Base-by-base conservation (phyloP, 2,888 invertebrate genomes). In the Agrilus mali region DNA sequence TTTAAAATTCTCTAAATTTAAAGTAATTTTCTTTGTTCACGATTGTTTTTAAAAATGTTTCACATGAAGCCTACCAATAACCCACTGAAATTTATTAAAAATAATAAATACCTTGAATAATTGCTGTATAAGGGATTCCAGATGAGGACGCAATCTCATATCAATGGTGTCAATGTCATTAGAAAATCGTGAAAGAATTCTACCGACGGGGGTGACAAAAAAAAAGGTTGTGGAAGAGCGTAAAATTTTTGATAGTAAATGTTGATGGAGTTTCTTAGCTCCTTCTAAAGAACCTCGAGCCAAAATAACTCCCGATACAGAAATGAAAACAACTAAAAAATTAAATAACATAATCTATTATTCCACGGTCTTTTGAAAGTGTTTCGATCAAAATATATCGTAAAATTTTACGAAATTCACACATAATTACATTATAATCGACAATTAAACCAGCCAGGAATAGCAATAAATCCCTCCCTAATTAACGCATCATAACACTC, bases 151-250 rank as follows among this genome's bases (percentile, higher is more conserved):
- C 51, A 81, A 73, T 55, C 73, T 73, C 55, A 73, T 72, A 65
- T 82, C 82, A 70, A 80, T 64, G 53, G 77, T 70, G 64, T 81
- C 78, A 56, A 80, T 68, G 67, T 82, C 82, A 73, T 80, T 77
- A 64, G 79, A 76, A 67, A 81, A 81, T 65, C 80, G 74, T 69
- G 76, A 69, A 40, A 85, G 69, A 55, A 85, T 75, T 54, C 85
- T 72, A 61, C 85, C 85, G 52, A 76, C 56, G 27, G 85, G 85
- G 44, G 85, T 86, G 55, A 77, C 77, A 65, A 85, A 83, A 69
- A 81, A 84, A 69, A 82, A 75, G 60, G 77, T 74, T 70, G 81
- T 76, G 47, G 83, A 82, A 58, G 78, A 74, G 57, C 72, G 73
- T 50, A 84, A 61, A 51, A 82, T 73, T 60, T 71, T 73, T 45